Evolutionary conservation across 2,113 vertebrate species (phyloP).

Genomic region (Pachycephala philippinensis): DNA sequence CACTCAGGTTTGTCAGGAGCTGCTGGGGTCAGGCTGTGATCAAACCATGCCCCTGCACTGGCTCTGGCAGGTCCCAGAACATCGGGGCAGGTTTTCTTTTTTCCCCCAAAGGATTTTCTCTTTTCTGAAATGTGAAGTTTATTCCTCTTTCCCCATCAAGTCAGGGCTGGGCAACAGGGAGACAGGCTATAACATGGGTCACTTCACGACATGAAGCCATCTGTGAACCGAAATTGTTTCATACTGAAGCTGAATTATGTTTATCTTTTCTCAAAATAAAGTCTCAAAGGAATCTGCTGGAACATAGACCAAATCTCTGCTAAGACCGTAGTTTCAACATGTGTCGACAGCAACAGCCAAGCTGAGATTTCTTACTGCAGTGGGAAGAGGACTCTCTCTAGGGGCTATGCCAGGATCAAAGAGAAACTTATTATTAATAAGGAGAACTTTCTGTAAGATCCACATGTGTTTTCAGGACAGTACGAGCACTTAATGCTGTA

Average conservation of each 20-base stretch:
- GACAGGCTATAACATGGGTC: accelerated
- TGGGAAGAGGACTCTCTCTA: neutral
- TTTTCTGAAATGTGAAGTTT: neutral
- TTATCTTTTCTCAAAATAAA: neutral
- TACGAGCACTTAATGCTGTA: neutral
- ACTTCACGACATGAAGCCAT: neutral
- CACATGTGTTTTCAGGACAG: neutral
- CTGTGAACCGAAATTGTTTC: neutral
- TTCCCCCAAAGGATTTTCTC: neutral
- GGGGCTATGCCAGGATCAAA: neutral
- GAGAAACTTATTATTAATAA: neutral
- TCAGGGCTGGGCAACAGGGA: neutral
- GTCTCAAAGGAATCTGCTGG: neutral
- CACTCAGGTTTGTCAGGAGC: neutral
- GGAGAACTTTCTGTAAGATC: neutral
- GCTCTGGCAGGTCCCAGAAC: neutral
- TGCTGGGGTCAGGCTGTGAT: neutral
- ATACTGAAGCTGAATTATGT: neutral
- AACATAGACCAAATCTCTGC: neutral
- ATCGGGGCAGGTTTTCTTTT: neutral
- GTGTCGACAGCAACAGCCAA: neutral
- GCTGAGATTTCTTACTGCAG: neutral
- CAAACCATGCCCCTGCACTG: neutral
- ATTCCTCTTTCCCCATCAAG: neutral
- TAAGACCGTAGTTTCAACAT: neutral